These are phyloP conservation scores for Trissolcus japonicus DNA, from an alignment of 2,888 invertebrate species.

Conservation along the genomic window DNA sequence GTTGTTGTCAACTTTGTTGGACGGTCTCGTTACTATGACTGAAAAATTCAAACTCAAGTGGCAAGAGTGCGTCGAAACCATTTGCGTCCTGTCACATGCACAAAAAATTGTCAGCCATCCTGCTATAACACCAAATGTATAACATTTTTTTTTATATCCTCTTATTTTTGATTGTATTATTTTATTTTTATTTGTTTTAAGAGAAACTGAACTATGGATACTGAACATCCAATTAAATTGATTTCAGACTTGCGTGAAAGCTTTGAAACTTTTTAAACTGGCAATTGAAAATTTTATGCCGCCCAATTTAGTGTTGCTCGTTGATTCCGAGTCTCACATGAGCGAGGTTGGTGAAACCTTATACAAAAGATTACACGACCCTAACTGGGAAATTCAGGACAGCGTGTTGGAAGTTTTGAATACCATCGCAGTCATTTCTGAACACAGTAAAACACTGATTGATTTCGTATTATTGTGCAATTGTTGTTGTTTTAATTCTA, in stretches of 20 bases:
- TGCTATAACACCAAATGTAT: constrained; percentile 78
- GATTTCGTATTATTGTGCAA: constrained; percentile 1
- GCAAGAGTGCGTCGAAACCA: constrained; percentile 87
- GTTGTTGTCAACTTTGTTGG: constrained; percentile 82
- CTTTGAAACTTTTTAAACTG: constrained; percentile 83
- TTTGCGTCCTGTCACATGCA: constrained; percentile 80
- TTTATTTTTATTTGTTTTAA: background rate
- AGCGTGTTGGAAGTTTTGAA: constrained; percentile 85
- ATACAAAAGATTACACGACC: constrained; percentile 83
- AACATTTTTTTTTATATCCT: background rate
- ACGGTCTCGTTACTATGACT: constrained; percentile 81
- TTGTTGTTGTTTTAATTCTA: background rate
- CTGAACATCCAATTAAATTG: too few species aligned
- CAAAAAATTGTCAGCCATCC: constrained; percentile 78
- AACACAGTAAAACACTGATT: constrained; percentile 79
- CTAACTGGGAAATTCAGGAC: constrained; percentile 88
- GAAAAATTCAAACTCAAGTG: constrained; percentile 85
- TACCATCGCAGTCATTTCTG: constrained; percentile 83
- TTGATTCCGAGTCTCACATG: constrained; percentile 81
- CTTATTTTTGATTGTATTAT: background rate
- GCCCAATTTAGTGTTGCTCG: constrained; percentile 85
- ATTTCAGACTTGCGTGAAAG: constrained; percentile 82
- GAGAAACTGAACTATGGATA: too few species aligned
- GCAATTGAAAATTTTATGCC: constrained; percentile 86
- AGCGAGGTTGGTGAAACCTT: constrained; percentile 83